Evolutionary conservation across 1,140 invertebrate genomes (phyloP).

Genomic region (Holotrichia oblita): DNA sequence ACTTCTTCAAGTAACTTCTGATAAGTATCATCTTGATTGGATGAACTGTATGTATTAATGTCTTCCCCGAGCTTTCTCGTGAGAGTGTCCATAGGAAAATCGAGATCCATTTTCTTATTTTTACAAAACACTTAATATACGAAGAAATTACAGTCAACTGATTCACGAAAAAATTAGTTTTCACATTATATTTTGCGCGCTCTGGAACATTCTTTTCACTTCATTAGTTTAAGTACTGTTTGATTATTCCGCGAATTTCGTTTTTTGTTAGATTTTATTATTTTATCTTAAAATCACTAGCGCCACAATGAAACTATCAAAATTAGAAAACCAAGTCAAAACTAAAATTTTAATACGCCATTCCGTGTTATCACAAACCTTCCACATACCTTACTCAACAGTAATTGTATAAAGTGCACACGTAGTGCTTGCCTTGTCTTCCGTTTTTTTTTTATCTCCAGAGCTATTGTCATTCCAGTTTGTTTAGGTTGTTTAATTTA

Average conservation of each 20-base stretch:
- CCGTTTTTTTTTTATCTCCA: neutral
- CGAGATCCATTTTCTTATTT: neutral
- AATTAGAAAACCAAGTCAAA: neutral
- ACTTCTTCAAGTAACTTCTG: neutral
- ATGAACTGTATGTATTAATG: neutral
- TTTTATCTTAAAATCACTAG: neutral
- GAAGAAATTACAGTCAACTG: neutral
- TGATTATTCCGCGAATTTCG: neutral
- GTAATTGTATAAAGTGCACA: neutral
- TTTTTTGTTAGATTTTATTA: neutral
- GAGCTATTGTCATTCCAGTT: neutral
- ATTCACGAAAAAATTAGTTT: neutral
- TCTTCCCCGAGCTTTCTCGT: neutral
- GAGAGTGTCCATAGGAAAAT: neutral
- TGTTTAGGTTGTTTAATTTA: conserved; percentile 25
- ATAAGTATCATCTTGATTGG: neutral
- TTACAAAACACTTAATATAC: neutral
- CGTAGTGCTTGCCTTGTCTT: neutral
- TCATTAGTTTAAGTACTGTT: neutral
- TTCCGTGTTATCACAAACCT: neutral
- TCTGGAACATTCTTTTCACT: neutral
- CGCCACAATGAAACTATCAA: neutral
- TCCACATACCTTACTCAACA: neutral
- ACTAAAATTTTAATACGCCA: neutral
- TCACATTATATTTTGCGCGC: neutral